Evolutionary conservation across 2,888 invertebrate genomes (phyloP).

Genomic region (Stegophylla sp.): DNA sequence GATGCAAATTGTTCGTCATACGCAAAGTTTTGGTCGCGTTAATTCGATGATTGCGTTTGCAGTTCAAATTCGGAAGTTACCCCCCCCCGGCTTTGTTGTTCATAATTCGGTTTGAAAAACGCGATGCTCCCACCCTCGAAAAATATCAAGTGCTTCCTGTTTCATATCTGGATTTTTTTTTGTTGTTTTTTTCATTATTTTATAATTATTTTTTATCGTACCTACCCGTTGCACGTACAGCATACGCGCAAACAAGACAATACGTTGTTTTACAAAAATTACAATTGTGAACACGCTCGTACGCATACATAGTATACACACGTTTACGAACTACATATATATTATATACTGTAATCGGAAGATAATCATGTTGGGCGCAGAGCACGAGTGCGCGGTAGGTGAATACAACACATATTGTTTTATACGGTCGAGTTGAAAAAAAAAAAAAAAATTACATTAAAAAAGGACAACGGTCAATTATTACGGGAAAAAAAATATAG

Average conservation of each 20-base stretch:
- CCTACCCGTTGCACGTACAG: too few species aligned
- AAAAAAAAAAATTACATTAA: background rate
- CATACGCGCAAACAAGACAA: background rate
- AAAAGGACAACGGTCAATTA: background rate
- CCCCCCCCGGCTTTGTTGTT: background rate
- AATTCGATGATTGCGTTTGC: background rate
- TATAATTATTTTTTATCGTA: constrained; percentile 4
- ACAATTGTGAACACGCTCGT: background rate
- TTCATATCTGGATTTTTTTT: background rate
- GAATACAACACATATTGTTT: background rate
- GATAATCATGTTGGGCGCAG: constrained; percentile 9
- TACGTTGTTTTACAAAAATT: constrained; percentile 37
- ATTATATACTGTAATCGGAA: constrained; percentile 3
- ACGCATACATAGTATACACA: background rate
- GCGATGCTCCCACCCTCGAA: background rate
- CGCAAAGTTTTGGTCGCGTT: background rate
- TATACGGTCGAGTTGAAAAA: background rate
- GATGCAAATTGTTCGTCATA: too few species aligned
- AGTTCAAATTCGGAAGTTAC: background rate
- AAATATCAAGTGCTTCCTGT: constrained; percentile 8
- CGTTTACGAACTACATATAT: too few species aligned
- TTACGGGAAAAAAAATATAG: background rate
- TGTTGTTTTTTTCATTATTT: background rate
- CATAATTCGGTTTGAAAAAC: constrained; percentile 19
- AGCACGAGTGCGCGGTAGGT: background rate